Percentiles rank a stretch among this genome's conserved stretches.
Evolutionary conservation across 2,797 vertebrate genomes (phyloP).

Genomic region (Garrulus glandarius): DNA sequence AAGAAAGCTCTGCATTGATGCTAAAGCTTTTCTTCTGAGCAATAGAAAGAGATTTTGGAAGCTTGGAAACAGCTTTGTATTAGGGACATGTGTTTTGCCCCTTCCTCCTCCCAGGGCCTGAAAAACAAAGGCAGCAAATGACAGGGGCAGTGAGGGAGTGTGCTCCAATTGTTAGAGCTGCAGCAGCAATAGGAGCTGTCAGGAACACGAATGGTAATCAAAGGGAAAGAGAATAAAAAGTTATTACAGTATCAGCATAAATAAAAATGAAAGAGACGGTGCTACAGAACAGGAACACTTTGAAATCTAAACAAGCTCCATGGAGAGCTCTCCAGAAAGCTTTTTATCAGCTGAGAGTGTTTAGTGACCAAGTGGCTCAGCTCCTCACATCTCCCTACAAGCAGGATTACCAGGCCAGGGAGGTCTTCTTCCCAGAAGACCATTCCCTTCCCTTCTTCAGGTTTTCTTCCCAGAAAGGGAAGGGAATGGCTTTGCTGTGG

Average conservation of each 20-base stretch:
- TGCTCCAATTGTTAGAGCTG: neutral
- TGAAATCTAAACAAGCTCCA: conserved; percentile 14
- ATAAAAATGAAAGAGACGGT: neutral
- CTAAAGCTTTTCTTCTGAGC: conserved; percentile 17
- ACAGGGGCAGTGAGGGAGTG: neutral
- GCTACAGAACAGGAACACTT: neutral
- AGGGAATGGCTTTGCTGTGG: neutral
- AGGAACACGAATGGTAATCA: neutral
- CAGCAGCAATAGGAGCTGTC: neutral
- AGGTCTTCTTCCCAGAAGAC: no score
- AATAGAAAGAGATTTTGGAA: conserved; percentile 40
- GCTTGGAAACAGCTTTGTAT: conserved; percentile 39
- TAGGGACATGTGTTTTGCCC: neutral
- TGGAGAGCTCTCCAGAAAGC: neutral
- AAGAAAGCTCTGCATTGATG: conserved; percentile 51
- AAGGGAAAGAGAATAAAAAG: neutral
- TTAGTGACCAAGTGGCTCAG: neutral
- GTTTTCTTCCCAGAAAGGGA: neutral
- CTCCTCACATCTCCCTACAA: accelerated
- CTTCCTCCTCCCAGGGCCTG: neutral
- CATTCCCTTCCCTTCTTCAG: no score
- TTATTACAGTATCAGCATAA: conserved; percentile 29
- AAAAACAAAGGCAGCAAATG: conserved; percentile 41
- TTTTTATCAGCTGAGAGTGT: neutral
- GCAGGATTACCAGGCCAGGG: accelerated